These are phyloP conservation scores for Chrysina gloriosa DNA, from an alignment of 2,888 invertebrate genomes.

Conservation along the genomic window DNA sequence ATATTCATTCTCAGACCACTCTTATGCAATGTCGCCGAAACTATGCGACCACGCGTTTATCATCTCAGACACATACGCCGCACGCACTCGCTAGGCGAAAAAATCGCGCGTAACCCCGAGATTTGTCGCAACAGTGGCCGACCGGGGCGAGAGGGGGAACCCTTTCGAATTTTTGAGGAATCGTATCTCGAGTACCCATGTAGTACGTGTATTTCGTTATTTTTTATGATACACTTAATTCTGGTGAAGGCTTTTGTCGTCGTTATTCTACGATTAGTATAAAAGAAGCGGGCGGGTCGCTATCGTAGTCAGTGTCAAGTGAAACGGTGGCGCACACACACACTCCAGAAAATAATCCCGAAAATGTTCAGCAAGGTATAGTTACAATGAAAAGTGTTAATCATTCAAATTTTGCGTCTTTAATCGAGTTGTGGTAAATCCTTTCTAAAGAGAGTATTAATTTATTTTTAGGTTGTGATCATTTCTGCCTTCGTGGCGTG, in stretches of 20 bases:
- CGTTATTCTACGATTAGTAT: slow-evolving; percentile 21
- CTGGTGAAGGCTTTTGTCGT: slow-evolving; percentile 22
- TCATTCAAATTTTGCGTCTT: background rate
- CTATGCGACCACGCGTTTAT: background rate
- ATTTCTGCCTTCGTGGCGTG: slow-evolving; percentile 48
- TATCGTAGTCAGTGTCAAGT: slow-evolving; percentile 30
- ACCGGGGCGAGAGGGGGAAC: too few relatives aligned
- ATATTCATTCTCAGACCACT: too few relatives aligned
- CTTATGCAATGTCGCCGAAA: slow-evolving; percentile 25
- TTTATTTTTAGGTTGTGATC: slow-evolving; percentile 46
- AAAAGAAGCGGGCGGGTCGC: slow-evolving; percentile 14
- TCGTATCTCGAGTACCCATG: background rate
- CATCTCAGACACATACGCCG: background rate
- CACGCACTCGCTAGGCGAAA: background rate
- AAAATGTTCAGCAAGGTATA: slow-evolving; percentile 28
- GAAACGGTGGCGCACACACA: background rate
- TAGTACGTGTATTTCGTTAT: slow-evolving; percentile 18
- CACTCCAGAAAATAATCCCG: background rate
- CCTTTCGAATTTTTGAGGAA: slow-evolving; percentile 23
- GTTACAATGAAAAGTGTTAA: background rate
- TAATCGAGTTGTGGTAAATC: background rate
- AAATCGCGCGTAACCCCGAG: background rate
- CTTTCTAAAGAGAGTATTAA: background rate
- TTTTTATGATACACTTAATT: slow-evolving; percentile 8
- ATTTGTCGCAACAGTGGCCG: slow-evolving; percentile 19